phyloP scores from a whole-genome alignment of 1,140 invertebrate genomes.

The Apis dorsata region DNA sequence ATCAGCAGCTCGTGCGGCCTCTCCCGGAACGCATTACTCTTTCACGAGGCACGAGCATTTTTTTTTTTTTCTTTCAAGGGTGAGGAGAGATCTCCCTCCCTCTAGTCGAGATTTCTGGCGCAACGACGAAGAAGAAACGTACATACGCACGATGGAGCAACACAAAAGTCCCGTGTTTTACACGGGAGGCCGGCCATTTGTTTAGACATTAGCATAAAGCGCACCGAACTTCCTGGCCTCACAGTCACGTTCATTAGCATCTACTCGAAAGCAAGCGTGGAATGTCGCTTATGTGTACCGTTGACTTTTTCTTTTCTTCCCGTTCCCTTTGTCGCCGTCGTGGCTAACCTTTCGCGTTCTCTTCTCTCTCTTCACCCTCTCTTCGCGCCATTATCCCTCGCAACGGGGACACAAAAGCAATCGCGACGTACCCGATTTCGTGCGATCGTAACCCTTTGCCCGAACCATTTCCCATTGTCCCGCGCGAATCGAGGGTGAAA shows the following conservation, averaged over 20 bases:
- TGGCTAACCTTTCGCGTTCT: slow-evolving; percentile 3
- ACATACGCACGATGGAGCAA: neutral
- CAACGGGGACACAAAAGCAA: neutral
- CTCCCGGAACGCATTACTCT: slow-evolving; percentile 33
- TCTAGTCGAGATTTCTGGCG: slow-evolving; percentile 30
- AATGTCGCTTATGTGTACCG: slow-evolving; percentile 17
- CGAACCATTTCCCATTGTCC: neutral
- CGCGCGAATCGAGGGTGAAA: neutral
- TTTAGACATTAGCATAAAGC: slow-evolving; percentile 52
- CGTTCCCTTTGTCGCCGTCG: neutral
- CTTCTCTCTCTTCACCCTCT: too few species aligned
- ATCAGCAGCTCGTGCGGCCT: slow-evolving; percentile 35
- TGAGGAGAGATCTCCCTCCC: neutral
- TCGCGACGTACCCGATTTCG: neutral
- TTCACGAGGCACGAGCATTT: slow-evolving; percentile 21
- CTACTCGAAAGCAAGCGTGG: slow-evolving; percentile 43
- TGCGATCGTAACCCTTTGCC: slow-evolving; percentile 2
- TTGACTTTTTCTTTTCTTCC: slow-evolving; percentile 39
- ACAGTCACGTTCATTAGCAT: slow-evolving; percentile 48
- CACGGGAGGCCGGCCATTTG: slow-evolving; percentile 29
- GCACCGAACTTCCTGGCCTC: slow-evolving; percentile 13
- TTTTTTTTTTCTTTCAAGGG: slow-evolving; percentile 17
- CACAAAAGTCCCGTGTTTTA: slow-evolving; percentile 26
- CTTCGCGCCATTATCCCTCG: neutral
- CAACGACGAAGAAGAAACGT: slow-evolving; percentile 20